Percentiles rank a stretch among this genome's conserved stretches.
Conservation (phyloP, 37 sponge, comb jelly and placozoan genomes). For the Cliona cf. orientalis region DNA sequence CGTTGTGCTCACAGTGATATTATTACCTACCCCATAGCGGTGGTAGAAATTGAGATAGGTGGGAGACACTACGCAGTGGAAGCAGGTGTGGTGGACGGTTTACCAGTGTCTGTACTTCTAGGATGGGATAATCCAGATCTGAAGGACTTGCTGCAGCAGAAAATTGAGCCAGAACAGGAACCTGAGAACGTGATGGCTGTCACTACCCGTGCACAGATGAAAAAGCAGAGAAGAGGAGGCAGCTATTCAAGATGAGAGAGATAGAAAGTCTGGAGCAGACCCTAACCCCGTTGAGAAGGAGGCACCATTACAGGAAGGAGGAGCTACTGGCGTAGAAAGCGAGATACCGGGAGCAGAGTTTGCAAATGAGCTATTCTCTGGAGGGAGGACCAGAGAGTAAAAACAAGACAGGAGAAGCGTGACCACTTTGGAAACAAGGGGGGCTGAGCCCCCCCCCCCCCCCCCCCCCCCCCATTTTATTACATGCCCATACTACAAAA, state of each 20-base stretch:
- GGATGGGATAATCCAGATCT: conserved; percentile 14
- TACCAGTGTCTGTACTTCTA: conserved; percentile 21
- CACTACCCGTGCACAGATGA: not conserved
- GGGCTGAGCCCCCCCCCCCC: too few species aligned
- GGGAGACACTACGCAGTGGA: not conserved
- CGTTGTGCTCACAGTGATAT: conserved; percentile 36
- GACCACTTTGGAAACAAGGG: too few species aligned
- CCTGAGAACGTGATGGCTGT: conserved; percentile 13
- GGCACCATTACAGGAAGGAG: not conserved
- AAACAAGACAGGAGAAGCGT: too few species aligned
- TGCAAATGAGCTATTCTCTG: not conserved
- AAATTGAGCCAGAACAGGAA: not conserved
- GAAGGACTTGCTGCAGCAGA: not conserved
- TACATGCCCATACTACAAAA: too few species aligned
- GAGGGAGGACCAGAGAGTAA: not conserved
- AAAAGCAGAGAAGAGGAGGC: not conserved
- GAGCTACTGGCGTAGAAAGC: not conserved
- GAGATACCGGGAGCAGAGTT: not conserved
- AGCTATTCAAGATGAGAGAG: not conserved
- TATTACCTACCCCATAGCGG: conserved; percentile 30
- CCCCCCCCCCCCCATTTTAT: too few species aligned
- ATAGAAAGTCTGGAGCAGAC: not conserved
- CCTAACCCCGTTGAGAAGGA: conserved; percentile 10
- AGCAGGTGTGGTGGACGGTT: conserved; percentile 7
- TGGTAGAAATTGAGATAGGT: conserved; percentile 7